Evolutionary conservation across 2,797 vertebrate genomes (phyloP), one percentile per base, ranked within the genome.

Genomic region (Delichon dasypus): DNA sequence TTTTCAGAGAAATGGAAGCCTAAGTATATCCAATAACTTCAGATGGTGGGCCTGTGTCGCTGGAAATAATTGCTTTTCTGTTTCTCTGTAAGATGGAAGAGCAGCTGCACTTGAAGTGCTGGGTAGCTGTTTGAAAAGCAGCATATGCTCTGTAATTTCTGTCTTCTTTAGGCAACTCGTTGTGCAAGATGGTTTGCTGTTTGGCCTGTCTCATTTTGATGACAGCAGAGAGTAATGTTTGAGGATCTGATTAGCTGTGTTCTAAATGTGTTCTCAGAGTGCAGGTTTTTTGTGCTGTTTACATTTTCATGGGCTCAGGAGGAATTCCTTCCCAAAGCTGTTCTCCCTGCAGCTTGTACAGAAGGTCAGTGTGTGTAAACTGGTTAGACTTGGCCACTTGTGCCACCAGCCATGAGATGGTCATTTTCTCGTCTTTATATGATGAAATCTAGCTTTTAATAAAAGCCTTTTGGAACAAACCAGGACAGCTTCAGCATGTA

Each of bases 61-160:
- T 77, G 61, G 65, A 65, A 90, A 79, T 60, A 85, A 85, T 85
- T 85, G 38, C 30, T 54, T n/a, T 61, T 76, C 47, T 84, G 16
- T 79, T 85, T 48, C 14, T 13, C n/a, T 75, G 16, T 47, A 45
- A 75, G 50, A 78, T 34, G 60, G 67, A 93, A 47, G 27, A 89
- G 44, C 68, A 90, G 80, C 47, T 79, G 36, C 53, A 70, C 4
- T 74, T 74, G 57, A 89, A 85, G 71, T 60, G 16, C 60, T 89
- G 85, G 18, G 32, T 64, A 32, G 47, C 64, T 90, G 26, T 42
- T 85, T 87, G 87, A 57, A 88, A 95, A 93, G 83, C 78, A 82
- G 54, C 51, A 76, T 87, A 70, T 90, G 64, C 44, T 89, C 51
- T 85, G 55, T 57, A 87, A 88, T 90, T 72, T 58, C 8, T 84